Conservation (phyloP, 2,888 invertebrate genomes). For the Philereme transversata region DNA sequence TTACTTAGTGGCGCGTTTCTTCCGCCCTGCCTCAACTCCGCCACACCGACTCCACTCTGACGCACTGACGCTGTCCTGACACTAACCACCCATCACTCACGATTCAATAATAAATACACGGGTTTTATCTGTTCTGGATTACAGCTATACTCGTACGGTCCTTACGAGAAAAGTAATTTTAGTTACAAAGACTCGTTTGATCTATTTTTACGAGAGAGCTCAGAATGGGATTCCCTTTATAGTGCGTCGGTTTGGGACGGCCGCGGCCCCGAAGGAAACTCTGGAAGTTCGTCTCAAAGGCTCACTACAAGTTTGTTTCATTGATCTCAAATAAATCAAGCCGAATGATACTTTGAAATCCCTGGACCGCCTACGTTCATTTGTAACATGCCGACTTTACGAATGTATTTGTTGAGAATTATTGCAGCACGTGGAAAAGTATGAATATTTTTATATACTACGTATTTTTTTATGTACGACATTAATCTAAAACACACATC, state of each 20-base stretch:
- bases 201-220: conserved; percentile 5
- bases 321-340: conserved; percentile 8
- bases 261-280: conserved; percentile 1
- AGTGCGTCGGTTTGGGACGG: background rate
- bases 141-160: background rate
- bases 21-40: no score
- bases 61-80: no score
- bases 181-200: conserved; percentile 8
- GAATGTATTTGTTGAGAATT: no score
- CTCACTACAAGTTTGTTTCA: conserved; percentile 4
- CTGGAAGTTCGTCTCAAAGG: conserved; percentile 3
- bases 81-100: no score
- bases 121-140: no score
- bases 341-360: background rate
- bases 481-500: no score
- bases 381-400: background rate
- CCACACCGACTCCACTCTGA: no score
- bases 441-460: no score
- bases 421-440: no score
- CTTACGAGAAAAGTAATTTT: background rate
- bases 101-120: no score
- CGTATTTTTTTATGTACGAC: no score
- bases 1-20: no score
- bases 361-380: background rate
- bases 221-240: conserved; percentile 1